Conservation (phyloP, 2,797 vertebrate genomes). For the Parambassis ranga region DNA sequence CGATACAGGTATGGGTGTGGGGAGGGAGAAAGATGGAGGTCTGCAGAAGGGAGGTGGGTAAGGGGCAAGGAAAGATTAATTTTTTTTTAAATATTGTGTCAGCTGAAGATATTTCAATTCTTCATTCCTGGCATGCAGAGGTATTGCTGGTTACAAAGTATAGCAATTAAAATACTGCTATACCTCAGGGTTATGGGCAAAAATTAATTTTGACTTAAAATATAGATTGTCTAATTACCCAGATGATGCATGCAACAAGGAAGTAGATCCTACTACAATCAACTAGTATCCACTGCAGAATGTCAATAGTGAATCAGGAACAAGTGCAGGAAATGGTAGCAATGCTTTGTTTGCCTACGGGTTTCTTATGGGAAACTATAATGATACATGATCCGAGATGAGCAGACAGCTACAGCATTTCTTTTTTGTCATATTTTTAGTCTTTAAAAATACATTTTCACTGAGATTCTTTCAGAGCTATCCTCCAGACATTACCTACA, state of each 20-base stretch:
- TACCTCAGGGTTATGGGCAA: constrained; percentile 36
- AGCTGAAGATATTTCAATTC: constrained; percentile 27
- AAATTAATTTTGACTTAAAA: constrained; percentile 35
- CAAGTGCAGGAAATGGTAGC: constrained; percentile 7
- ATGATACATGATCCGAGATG: constrained; percentile 23
- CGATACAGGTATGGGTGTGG: constrained; percentile 43
- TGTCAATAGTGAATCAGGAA: constrained; percentile 15
- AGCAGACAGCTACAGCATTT: constrained; percentile 39
- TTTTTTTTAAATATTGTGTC: constrained; percentile 17
- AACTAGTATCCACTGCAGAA: constrained; percentile 23
- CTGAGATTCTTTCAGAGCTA: constrained; percentile 34
- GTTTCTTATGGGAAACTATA: constrained; percentile 10
- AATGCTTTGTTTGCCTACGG: constrained; percentile 32
- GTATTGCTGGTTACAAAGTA: constrained; percentile 23
- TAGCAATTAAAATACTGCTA: constrained; percentile 23
- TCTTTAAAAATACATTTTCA: constrained; percentile 36
- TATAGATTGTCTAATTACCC: constrained; percentile 30
- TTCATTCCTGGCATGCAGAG: constrained; percentile 22
- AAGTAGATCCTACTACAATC: constrained; percentile 15
- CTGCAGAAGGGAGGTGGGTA: constrained; percentile 21
- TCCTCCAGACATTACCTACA: constrained; percentile 53
- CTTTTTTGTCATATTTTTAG: constrained; percentile 50
- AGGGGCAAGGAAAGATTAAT: constrained; percentile 2
- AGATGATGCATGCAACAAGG: constrained; percentile 16
- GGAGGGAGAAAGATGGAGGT: constrained; percentile 41